These are phyloP conservation scores for Podarcis siculus DNA, from an alignment of 2,797 vertebrate genomes.

Conservation along the genomic window DNA sequence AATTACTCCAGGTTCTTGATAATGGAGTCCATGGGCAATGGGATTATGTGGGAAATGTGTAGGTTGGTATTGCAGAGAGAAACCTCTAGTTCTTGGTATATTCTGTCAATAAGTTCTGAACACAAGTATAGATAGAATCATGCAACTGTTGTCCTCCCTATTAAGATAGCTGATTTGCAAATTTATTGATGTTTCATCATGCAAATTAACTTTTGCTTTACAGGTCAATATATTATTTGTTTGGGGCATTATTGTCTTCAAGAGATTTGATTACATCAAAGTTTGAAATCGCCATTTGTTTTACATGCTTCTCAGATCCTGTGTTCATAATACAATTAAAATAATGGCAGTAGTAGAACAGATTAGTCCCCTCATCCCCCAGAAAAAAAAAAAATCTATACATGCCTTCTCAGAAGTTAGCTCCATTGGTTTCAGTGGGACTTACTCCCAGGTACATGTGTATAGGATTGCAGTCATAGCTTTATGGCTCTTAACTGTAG, in stretches of 20 bases:
- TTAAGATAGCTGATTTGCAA: constrained; percentile 51
- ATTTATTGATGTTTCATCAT: constrained; percentile 49
- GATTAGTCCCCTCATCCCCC: constrained; percentile 39
- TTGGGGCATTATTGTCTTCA: constrained; percentile 46
- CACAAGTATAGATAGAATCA: constrained; percentile 38
- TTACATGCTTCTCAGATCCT: constrained; percentile 29
- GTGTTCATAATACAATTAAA: constrained; percentile 46
- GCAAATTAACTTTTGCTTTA: constrained; percentile 56
- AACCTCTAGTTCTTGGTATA: constrained; percentile 54
- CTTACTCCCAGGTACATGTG: not conserved
- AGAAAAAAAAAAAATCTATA: constrained; percentile 19
- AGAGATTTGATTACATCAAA: constrained; percentile 39
- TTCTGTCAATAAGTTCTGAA: not conserved
- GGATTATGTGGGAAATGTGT: constrained; percentile 64
- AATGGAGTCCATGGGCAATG: constrained; percentile 71
- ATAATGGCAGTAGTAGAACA: constrained; percentile 43
- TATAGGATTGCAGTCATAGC: not conserved
- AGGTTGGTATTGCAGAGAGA: constrained; percentile 58
- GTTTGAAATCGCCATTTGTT: constrained; percentile 53
- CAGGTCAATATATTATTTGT: constrained; percentile 51
- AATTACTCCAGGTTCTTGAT: constrained; percentile 72
- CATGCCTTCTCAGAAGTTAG: not conserved
- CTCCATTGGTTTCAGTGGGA: not conserved
- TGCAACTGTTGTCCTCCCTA: constrained; percentile 45
- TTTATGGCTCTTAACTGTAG: constrained; percentile 48